phyloP scores from a whole-genome alignment of 2,113 vertebrate species.

The Centrocercus urophasianus region DNA sequence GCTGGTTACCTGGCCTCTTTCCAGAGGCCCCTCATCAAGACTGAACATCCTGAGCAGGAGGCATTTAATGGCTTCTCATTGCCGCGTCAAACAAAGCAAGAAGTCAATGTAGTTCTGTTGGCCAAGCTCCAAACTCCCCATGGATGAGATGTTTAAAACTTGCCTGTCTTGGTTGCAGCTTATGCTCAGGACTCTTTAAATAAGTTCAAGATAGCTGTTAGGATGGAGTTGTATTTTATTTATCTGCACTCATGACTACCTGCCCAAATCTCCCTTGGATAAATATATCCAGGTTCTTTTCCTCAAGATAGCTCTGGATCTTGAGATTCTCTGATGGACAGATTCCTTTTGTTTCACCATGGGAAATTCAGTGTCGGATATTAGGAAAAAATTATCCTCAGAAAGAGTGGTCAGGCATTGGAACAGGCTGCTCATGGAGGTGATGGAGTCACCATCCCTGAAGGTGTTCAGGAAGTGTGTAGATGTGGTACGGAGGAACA shows the following conservation, averaged over 20 bases:
- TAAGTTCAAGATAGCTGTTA: background rate
- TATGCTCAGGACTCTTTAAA: background rate
- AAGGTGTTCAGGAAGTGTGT: no score
- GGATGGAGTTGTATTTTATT: background rate
- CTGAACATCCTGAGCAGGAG: constrained; percentile 1
- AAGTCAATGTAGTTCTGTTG: background rate
- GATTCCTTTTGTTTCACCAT: background rate
- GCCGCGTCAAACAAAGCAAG: constrained; percentile 7
- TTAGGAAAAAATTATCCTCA: no score
- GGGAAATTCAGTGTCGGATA: no score
- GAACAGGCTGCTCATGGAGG: no score
- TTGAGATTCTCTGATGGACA: background rate
- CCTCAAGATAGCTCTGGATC: background rate
- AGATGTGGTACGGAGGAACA: no score
- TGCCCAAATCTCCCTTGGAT: background rate
- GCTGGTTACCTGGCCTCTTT: constrained; percentile 35
- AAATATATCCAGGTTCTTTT: background rate
- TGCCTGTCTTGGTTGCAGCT: background rate
- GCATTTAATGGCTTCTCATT: constrained; percentile 24
- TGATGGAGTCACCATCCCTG: no score
- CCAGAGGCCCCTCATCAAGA: background rate
- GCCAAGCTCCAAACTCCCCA: background rate
- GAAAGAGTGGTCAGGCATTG: no score
- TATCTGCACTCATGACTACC: no score
- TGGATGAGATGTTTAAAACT: background rate